Evolutionary conservation across 2,888 invertebrate species (phyloP).

Genomic region (Anarsia innoxiella): DNA sequence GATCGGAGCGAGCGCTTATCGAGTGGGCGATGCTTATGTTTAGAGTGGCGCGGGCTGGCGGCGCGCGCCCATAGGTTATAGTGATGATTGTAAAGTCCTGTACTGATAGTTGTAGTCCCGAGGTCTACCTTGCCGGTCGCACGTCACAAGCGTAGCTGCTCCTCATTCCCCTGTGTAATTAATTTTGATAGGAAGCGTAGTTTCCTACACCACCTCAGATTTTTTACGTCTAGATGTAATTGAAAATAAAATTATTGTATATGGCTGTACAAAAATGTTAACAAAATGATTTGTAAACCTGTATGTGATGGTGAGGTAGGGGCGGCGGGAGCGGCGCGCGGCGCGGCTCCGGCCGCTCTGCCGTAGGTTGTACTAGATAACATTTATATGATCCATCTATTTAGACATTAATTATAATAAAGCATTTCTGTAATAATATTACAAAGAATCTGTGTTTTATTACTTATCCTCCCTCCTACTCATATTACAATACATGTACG

Average conservation of each 20-base stretch:
- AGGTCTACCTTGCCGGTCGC: slow-evolving; percentile 71
- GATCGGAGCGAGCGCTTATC: slow-evolving; percentile 43
- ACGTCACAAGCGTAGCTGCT: slow-evolving; percentile 70
- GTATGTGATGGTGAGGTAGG: slow-evolving; percentile 67
- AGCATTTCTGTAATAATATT: slow-evolving; percentile 80
- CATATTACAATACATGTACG: too few species aligned
- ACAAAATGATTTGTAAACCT: slow-evolving; percentile 72
- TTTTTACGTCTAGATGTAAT: slow-evolving; percentile 75
- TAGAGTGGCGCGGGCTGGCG: slow-evolving; percentile 26
- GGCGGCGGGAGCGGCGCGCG: slow-evolving; percentile 47
- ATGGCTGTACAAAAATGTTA: slow-evolving; percentile 76
- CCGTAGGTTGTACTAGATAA: slow-evolving; percentile 74
- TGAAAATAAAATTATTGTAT: slow-evolving; percentile 76
- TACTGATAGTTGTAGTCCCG: slow-evolving; percentile 69
- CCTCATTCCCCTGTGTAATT: slow-evolving; percentile 74
- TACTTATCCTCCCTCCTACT: too few species aligned
- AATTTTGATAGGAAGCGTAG: slow-evolving; percentile 73
- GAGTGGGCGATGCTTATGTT: slow-evolving; percentile 56
- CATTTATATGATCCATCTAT: slow-evolving; percentile 78
- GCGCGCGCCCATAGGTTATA: slow-evolving; percentile 48
- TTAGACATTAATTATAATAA: slow-evolving; percentile 80
- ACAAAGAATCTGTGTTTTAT: slow-evolving; percentile 63
- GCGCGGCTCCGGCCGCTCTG: slow-evolving; percentile 55
- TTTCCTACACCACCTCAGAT: slow-evolving; percentile 73
- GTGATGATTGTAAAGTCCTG: slow-evolving; percentile 74